phyloP scores from a whole-genome alignment of 2,888 invertebrate genomes.

The Ommatoiulus sabulosus region DNA sequence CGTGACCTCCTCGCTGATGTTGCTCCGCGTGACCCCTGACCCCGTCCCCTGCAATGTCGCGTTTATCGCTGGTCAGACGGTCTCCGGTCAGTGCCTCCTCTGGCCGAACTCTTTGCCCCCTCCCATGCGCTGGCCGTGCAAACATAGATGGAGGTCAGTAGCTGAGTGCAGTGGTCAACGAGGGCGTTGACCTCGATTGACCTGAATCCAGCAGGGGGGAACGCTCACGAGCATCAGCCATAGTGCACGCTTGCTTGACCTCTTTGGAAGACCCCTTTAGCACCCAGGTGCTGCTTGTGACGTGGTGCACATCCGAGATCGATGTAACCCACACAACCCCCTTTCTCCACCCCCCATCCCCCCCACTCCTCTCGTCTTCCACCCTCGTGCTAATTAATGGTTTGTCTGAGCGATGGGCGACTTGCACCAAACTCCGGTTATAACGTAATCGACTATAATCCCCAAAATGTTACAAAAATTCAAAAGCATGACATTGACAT shows the following conservation, averaged over 20 bases:
- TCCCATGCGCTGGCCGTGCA: not conserved
- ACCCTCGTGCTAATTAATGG: too few relatives aligned
- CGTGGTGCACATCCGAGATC: not conserved
- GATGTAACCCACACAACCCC: not conserved
- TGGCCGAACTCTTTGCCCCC: slow-evolving; percentile 3
- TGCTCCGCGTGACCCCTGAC: not conserved
- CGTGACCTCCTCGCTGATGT: not conserved
- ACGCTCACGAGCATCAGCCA: not conserved
- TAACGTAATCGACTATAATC: too few relatives aligned
- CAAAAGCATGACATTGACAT: too few relatives aligned
- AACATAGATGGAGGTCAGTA: slow-evolving; percentile 3
- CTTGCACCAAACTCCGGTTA: too few relatives aligned
- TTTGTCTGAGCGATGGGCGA: too few relatives aligned
- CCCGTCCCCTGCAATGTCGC: not conserved
- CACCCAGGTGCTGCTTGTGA: not conserved
- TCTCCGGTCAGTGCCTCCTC: slow-evolving; percentile 3
- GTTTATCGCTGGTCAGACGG: not conserved
- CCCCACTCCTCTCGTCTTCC: too few relatives aligned
- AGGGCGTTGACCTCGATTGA: not conserved
- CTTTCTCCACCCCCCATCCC: not conserved
- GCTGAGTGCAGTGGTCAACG: not conserved
- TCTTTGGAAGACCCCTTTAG: not conserved
- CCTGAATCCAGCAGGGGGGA: not conserved
- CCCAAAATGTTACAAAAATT: too few relatives aligned
- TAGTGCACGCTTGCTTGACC: slow-evolving; percentile 12